Conservation (phyloP, 2,797 vertebrate species). For the Apodemus agrarius region DNA sequence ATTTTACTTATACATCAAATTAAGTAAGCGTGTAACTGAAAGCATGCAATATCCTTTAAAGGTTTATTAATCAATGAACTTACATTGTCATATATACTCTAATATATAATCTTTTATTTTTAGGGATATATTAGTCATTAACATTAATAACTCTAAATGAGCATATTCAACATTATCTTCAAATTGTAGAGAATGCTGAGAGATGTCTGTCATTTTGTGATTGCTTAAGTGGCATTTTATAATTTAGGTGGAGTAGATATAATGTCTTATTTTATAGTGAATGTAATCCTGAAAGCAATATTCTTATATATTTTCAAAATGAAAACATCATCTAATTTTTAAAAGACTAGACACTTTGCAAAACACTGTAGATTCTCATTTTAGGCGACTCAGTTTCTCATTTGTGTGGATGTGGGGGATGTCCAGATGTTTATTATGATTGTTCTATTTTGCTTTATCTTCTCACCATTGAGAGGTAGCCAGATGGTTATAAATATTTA, state of each 20-base stretch:
- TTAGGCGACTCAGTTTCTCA: not conserved
- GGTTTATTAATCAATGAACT: not conserved
- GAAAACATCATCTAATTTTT: not conserved
- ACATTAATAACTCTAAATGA: not conserved
- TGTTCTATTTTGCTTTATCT: slow-evolving; percentile 53
- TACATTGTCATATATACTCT: not conserved
- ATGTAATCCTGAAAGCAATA: not conserved
- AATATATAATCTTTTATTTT: not conserved
- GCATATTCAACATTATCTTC: not conserved
- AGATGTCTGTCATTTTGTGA: not conserved
- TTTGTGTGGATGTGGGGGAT: not conserved
- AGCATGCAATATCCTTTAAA: not conserved
- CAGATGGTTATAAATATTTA: slow-evolving; percentile 81
- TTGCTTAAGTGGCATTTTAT: not conserved
- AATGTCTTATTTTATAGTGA: not conserved
- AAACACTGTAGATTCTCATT: not conserved
- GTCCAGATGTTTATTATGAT: slow-evolving; percentile 65
- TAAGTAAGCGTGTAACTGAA: not conserved
- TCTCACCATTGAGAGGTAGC: slow-evolving; percentile 48
- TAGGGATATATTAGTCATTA: not conserved
- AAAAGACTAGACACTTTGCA: not conserved
- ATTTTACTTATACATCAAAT: not conserved
- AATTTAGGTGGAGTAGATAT: not conserved
- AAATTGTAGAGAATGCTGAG: not conserved
- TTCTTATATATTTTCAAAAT: not conserved